Base-by-base conservation (phyloP, 2,113 vertebrate genomes). In the Australoheros scitulus region DNA sequence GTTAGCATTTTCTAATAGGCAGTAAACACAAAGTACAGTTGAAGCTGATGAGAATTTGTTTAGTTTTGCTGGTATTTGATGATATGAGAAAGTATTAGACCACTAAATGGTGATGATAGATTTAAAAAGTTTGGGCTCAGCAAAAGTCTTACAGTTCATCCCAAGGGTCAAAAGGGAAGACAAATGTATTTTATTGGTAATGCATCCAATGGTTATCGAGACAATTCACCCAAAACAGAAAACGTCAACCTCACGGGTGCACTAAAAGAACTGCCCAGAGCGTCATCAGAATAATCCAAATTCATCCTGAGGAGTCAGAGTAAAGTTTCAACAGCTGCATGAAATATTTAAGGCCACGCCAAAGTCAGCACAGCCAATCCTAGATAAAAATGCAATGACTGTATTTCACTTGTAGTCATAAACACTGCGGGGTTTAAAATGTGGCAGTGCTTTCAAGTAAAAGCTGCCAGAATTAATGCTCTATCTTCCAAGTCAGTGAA, bases 401-500 rank as follows among this genome's bases (percentile, higher is more conserved):
- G 17, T 47, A 56, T 77, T 55, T 22, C 7, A 18, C 26, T 61
- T 34, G 68, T 29, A 0, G 74, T 77, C 15, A 77, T 50, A 20
- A 7, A 50, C 22, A 41, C 18, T 38, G 8, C 2, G 15, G 5
- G 18, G n/a, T 76, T 81, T 41, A 17, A 61, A 84, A 32, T 29
- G 17, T 55, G 61, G 65, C 36, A 58, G 7, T 84, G 61, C 50
- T 43, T 68, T 8, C 34, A 34, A 77, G 20, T 65, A 68, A 82
- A 87, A 75, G n/a, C 36, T 60, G 72, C 57, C n/a, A 76, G 65
- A 76, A 70, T 61, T 14, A 63, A 70, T 56, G 10, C 6, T 77
- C 3, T 47, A n/a, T 82, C 72, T 47, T 86, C 79, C 68, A 76
- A 65, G 72, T 78, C 52, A 11, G 7, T 80, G 29, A 36, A 79